Evolutionary conservation across 2,113 vertebrate species (phyloP), one percentile per base, ranked within the genome.

Genomic region (Macquaria australasica): DNA sequence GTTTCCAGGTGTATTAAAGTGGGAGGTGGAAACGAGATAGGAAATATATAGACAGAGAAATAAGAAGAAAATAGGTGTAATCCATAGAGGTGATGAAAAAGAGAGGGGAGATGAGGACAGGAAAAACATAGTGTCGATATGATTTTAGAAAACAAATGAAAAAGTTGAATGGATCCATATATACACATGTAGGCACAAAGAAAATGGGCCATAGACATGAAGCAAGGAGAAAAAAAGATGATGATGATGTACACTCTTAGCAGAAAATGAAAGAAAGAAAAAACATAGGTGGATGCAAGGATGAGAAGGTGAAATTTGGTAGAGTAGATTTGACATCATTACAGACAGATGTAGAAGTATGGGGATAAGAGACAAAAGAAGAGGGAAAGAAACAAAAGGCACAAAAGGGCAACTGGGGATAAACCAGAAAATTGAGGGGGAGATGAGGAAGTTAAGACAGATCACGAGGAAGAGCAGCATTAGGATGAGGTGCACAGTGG

Each of bases 331-430:
- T 86, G 50, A 73, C 83, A 85, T 75, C 66, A 70, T 83, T 85
- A 80, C n/a, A 71, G 51, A 75, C 43, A 70, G 39, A 73, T 28
- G 9, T 0, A 74, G 63, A 62, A n/a, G 28, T 69, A 45, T 31
- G 53, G 59, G 31, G 56, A 68, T 58, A 39, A 53, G 15, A 45
- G 11, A 55, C 51, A 25, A 23, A 58, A 12, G 73, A 64, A 3
- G 48, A 59, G 6, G 12, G 14, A 50, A 58, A 59, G 37, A 28
- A 83, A 78, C 62, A n/a, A 55, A 83, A 68, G 41, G 51, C 37
- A 66, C 45, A 45, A 73, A 78, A 87, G 60, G 71, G 68, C 73
- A 82, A 83, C 58, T 3, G 51, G 59, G 71, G 79, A 92, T 83
- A 41, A 74, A 76, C 66, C 8, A 37, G 72, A 66, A 85, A 84